Base-by-base conservation (phyloP, 2,113 vertebrate genomes). In the Pampusana beccarii region DNA sequence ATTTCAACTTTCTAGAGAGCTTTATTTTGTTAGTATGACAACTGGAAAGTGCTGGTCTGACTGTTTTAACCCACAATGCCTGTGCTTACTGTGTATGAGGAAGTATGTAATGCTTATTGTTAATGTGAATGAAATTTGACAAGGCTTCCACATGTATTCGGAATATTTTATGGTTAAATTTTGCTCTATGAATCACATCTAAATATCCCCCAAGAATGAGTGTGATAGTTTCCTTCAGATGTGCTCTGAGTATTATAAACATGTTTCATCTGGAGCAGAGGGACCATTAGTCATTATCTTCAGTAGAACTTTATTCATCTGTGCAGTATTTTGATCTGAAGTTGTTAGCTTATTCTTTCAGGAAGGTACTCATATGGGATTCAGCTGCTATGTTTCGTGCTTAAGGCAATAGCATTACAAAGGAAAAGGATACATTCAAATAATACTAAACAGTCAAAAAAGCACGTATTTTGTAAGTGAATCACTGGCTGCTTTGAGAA, bases 311-410 rank as follows among this genome's bases (percentile, higher is more conserved):
- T 85, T 82, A 58, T 93, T 90, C 74, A 88, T 96, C 84, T 90
- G 51, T 85, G 72, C 80, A 86, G 77, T 89, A 57, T 97, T 95
- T 93, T 92, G 75, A 70, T 94, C 62, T 56, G 44, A 83, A 80
- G 79, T 72, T 48, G 4, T 93, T 56, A 92, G 77, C 44, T 94
- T 62, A 73, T 85, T 84, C 83, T 94, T 91, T 96, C 92, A 86
- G 85, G 70, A 94, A 92, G 57, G 51, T 94, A 19, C 42, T 93
- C 80, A 78, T 95, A 71, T 85, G 90, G 86, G 80, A 88, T 88
- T 97, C 93, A 96, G 75, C 88, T 97, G 91, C 24, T 38, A 16
- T 81, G 50, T 77, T 95, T 95, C 82, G 38, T 89, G 71, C 83
- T 95, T 48, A 66, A 81, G 87, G 69, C 54, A 95, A 77, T 54